These are phyloP conservation scores for Phenganax subtilis DNA, from an alignment of 92 coral and sea anemone genomes.

Conservation along the genomic window DNA sequence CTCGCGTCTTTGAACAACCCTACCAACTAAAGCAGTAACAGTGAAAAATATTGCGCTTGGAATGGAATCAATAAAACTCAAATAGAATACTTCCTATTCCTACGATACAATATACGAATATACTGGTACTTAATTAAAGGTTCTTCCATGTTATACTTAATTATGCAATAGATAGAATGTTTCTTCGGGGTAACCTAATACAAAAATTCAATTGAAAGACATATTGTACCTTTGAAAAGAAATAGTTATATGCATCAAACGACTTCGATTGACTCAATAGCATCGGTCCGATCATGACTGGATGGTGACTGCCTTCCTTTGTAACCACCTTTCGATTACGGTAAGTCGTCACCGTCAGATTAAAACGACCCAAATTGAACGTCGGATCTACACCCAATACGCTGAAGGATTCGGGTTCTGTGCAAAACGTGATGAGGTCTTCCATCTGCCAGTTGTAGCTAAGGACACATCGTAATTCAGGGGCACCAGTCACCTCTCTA, in stretches of 20 bases:
- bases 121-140: neutral
- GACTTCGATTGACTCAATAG: constrained; percentile 50
- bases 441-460: constrained; percentile 46
- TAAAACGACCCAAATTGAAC: constrained; percentile 52
- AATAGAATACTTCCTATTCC: neutral
- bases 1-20: constrained; percentile 33
- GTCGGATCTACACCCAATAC: constrained; percentile 51
- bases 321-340: constrained; percentile 35
- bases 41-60: neutral
- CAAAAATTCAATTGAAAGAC: no score
- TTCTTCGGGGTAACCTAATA: no score
- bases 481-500: constrained; percentile 55
- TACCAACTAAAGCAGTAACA: neutral
- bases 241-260: constrained; percentile 51
- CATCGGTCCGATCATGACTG: constrained; percentile 52
- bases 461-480: constrained; percentile 53
- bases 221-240: constrained; percentile 35
- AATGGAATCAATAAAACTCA: neutral
- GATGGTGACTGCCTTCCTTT: constrained; percentile 44
- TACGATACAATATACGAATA: neutral
- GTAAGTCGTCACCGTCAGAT: constrained; percentile 47
- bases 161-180: neutral
- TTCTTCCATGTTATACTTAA: neutral
- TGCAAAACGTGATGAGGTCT: constrained; percentile 47
- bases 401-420: constrained; percentile 39